Conservation (phyloP, 2,888 invertebrate genomes). For the Xiphydria camelus region DNA sequence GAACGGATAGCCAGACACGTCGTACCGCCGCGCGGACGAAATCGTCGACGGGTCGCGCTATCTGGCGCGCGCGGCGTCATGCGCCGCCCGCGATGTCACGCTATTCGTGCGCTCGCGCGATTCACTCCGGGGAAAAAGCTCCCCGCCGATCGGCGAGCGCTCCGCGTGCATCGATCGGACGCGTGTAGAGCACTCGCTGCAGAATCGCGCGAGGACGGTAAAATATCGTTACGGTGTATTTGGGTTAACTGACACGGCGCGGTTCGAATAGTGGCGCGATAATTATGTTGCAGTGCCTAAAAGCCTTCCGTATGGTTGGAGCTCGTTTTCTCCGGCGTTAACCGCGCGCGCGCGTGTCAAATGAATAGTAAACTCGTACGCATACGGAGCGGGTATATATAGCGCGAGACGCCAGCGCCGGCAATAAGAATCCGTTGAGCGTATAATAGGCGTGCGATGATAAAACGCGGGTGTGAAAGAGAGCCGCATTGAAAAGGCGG, state of each 20-base stretch:
- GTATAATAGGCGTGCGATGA: not conserved
- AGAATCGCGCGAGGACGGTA: too few species aligned
- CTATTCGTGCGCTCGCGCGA: not conserved
- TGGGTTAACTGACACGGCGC: not conserved
- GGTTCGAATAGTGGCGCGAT: not conserved
- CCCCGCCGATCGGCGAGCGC: not conserved
- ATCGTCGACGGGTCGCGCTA: not conserved
- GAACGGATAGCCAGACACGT: too few species aligned
- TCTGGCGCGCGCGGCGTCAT: not conserved
- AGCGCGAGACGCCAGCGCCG: too few species aligned
- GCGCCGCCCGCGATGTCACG: not conserved
- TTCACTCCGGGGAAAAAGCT: not conserved
- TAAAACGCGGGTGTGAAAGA: too few species aligned
- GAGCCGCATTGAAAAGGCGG: too few species aligned
- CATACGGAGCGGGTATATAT: too few species aligned
- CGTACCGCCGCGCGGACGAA: not conserved
- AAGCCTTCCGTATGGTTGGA: not conserved
- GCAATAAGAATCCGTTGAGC: not conserved
- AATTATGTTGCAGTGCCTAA: not conserved
- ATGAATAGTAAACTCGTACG: slow-evolving; percentile 5
- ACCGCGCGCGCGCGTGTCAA: not conserved
- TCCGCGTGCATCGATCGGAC: too few species aligned
- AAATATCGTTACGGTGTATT: too few species aligned
- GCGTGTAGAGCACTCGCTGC: too few species aligned
- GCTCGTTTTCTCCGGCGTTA: not conserved